Base-by-base conservation (phyloP, 2,888 invertebrate genomes). In the Caenorhabditis imperialis region DNA sequence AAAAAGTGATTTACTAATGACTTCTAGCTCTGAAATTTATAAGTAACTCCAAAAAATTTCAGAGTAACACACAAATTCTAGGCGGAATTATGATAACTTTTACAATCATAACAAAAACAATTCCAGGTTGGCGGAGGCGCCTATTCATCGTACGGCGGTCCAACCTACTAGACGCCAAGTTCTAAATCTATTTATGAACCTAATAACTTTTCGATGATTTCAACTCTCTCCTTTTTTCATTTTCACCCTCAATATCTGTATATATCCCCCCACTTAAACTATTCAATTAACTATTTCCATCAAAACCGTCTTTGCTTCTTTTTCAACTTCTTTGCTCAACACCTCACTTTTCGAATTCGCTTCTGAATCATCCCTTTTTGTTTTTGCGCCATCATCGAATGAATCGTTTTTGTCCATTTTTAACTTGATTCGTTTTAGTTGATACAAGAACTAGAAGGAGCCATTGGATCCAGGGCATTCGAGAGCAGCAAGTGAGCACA, bases 101-200 rank as follows among this genome's bases (percentile, higher is more conserved):
- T 22, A 10, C 35, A 18, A 18, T 14, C 20, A 5, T 4, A 6
- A 38, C n/a, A n/a, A 25, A 48, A 30, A 27, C 25, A 48, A 23
- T 55, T 75, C 30, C 62, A 75, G 74, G 74, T 69, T 25, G 75
- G 75, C 22, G 72, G 67, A 3, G 72, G 69, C 20, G 72, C 62
- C n/a, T 77, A 77, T 25, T 77, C 76, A 18, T 69, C 72, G 1
- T 77, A 77, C 44, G 76, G 69, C 18, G 76, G 72, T 4, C 73
- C 76, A 20, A 51, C 69, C n/a, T 77, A 77, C 35, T 77, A 63
- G 38, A 25, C 16, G 22, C 23, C 30, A 40, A 18, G 23, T 16
- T 30, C 14, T 25, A 4, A 30, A 30, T 30, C 30, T 30, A 30
- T 30, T 30, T 30, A 30, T 30, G 6, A 30, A 7, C 6, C 6